Percentiles rank a stretch among this genome's conserved stretches.
phyloP scores from a whole-genome alignment of 2,797 vertebrate species.

The Gymnothorax reevesii region DNA sequence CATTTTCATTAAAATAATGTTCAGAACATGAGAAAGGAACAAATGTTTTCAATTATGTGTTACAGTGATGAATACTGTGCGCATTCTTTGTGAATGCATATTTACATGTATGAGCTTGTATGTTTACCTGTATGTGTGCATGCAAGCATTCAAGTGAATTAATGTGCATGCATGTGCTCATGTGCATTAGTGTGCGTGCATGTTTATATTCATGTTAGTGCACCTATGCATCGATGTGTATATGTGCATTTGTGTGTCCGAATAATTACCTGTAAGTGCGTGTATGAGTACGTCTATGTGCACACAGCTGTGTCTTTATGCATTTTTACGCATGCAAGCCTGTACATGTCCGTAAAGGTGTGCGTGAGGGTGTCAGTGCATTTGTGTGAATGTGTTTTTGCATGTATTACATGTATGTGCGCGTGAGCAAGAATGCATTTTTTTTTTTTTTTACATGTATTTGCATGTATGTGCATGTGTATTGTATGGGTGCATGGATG shows the following conservation, averaged over 20 bases:
- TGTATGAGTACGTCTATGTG: conserved; percentile 51
- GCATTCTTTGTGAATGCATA: too few species aligned
- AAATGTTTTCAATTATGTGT: not conserved
- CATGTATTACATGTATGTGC: not conserved
- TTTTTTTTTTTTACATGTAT: not conserved
- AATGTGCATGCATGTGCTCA: too few species aligned
- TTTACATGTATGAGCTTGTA: too few species aligned
- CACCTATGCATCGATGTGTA: too few species aligned
- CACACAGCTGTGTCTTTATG: conserved; percentile 49
- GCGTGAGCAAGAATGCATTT: not conserved
- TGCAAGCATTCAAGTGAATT: not conserved
- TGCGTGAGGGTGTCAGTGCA: not conserved
- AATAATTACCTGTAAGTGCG: too few species aligned
- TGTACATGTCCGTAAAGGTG: not conserved
- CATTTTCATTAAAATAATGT: conserved; percentile 5
- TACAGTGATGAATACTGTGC: not conserved
- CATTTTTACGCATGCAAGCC: not conserved
- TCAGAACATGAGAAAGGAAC: not conserved
- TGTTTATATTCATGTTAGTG: too few species aligned
- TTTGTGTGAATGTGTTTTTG: not conserved
- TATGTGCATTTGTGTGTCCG: too few species aligned
- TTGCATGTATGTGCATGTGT: not conserved
- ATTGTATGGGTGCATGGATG: not conserved
- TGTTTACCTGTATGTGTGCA: not conserved
- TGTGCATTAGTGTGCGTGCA: too few species aligned